Evolutionary conservation across 2,888 invertebrate genomes (phyloP), one percentile per base, ranked within the genome.

Genomic region (Carterocephalus palaemon): DNA sequence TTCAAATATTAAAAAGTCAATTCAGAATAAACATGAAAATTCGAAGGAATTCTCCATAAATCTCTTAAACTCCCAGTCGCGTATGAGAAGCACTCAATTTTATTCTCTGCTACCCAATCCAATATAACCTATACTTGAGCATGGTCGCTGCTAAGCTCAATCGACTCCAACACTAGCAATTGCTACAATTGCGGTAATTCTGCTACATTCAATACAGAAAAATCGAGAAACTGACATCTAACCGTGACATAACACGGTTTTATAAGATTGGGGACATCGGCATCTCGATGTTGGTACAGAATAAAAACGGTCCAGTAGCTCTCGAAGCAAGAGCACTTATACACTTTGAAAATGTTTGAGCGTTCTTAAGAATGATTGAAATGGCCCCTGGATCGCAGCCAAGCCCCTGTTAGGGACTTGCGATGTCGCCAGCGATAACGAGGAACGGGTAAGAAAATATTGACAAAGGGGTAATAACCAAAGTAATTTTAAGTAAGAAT

Each of bases 301-400:
- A 45, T 45, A 45, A 37, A 45, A 45, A 29, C 29, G 43, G 36
- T 45, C 31, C 31, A 37, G 31, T 28, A 31, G 29, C 36, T 31
- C 43, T 37, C 31, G 6, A 37, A 31, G 31, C 31, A 36, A 45
- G 37, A 37, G 43, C 37, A 37, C 43, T 45, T 36, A 43, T 36
- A 43, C 36, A 45, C 43, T 45, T 45, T 45, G 43, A 45, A 45
- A 45, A 45, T 45, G 43, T 45, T 45, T 45, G 43, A 45, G 43
- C 43, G 37, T 45, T 45, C 43, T 45, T 45, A 45, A 45, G 43
- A 45, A 45, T 45, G 43, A 45, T 45, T 45, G 43, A 45, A 45
- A 45, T 45, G 36, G 43, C 29, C 43, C 22, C 37, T 45, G 43
- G 43, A 45, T 31, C 23, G 16, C 12, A 29, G 43, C 43, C 43